Conservation (phyloP, 2,797 vertebrate species). For the Neopelma chrysocephalum region DNA sequence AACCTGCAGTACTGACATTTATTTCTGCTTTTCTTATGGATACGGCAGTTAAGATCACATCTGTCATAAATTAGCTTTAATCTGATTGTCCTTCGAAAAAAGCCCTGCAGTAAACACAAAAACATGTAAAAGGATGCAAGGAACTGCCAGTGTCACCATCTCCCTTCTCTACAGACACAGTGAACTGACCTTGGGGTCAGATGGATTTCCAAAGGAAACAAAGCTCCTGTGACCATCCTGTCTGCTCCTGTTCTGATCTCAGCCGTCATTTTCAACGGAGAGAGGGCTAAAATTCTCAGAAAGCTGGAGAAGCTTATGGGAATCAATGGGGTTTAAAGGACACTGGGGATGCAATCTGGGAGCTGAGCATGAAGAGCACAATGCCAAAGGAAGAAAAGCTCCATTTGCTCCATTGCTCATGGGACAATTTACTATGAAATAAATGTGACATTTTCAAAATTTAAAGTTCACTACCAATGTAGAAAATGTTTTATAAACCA, state of each 20-base stretch:
- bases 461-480: not conserved
- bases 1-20: slow-evolving; percentile 99
- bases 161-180: not conserved
- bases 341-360: fast-evolving
- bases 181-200: not conserved
- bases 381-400: not conserved
- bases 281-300: not conserved
- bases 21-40: slow-evolving; percentile 98
- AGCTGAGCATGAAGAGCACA: not conserved
- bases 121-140: not conserved
- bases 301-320: not conserved
- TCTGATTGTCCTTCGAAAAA: slow-evolving; percentile 96
- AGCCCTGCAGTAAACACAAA: slow-evolving; percentile 80
- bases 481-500: not conserved
- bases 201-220: not conserved
- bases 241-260: not conserved
- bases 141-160: not conserved
- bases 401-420: fast-evolving
- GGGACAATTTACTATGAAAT: not conserved
- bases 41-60: slow-evolving; percentile 95
- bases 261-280: fast-evolving
- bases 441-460: not conserved
- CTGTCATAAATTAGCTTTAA: slow-evolving; percentile 96
- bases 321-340: not conserved
- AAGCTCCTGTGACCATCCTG: not conserved